Conservation (phyloP, 2,113 vertebrate genomes). For the Numida meleagris region DNA sequence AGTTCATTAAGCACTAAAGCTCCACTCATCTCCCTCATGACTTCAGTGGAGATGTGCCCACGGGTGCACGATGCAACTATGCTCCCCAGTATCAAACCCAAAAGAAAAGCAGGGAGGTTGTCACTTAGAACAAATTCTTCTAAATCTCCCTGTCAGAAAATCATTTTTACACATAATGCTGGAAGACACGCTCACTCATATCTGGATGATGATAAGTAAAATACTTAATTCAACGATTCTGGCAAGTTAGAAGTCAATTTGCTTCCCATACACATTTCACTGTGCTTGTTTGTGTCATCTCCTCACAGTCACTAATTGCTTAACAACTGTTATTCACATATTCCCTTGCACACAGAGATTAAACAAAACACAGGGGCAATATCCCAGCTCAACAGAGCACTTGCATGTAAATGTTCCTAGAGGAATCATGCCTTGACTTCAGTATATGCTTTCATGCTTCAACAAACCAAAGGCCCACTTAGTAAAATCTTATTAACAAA, state of each 20-base stretch:
- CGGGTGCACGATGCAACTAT: not conserved
- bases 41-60: not conserved
- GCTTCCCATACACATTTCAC: constrained; percentile 9
- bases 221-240: not conserved
- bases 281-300: not conserved
- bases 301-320: not conserved
- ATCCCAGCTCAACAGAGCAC: not conserved
- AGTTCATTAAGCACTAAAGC: constrained; percentile 31
- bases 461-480: not conserved
- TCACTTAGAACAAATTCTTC: not conserved
- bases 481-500: constrained; percentile 2
- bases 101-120: not conserved
- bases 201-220: not conserved
- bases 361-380: constrained; percentile 16
- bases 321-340: not conserved
- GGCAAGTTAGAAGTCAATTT: constrained; percentile 14
- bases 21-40: not conserved
- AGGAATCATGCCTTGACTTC: not conserved
- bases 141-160: not conserved
- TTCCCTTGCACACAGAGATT: not conserved
- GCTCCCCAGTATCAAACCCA: not conserved
- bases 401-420: not conserved
- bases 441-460: not conserved
- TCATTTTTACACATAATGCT: not conserved
- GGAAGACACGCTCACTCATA: not conserved